Evolutionary conservation across 1,140 invertebrate species (phyloP), one percentile per base, ranked within the genome.

Genomic region (Drosophila prosaltans): DNA sequence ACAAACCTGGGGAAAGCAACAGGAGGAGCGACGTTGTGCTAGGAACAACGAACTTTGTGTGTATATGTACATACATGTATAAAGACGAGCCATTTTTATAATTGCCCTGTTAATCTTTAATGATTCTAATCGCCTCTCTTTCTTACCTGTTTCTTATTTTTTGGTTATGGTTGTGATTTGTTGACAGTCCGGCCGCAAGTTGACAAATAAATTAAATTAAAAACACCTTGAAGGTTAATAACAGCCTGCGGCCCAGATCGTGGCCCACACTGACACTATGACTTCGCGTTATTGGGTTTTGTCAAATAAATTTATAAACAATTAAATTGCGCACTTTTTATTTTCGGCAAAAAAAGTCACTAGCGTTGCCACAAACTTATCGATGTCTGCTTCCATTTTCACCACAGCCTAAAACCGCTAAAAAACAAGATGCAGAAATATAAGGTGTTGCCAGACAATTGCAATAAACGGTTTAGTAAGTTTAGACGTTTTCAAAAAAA

Each of bases 401-500:
- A 36, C 32, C 32, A 36, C 32, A 36, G 28, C 32, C 32, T 1
- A 36, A 36, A 36, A 1, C 32, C 3, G 32, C 3, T 36, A 36
- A 7, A 5, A 5, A 36, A 6, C 6, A 36, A 36, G 28, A 30
- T 4, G 28, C 28, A 30, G 28, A 30, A 30, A 0, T 16, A 16
- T 16, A 30, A 30, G 10, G 10, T 40, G 39, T 40, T 40, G 39
- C 39, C 39, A 40, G 39, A 40, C 32, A 1, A 6, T 10, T 40
- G 9, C 11, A 9, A 40, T 11, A 40, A 11, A 16, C 43, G 43
- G 21, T 3, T 2, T 2, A 1, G 4, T 16, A 1, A 11, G 55
- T 78, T 60, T 6, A 6, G 32, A 39, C 0, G 7, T 10, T 16
- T 74, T 70, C 3, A 60, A 71, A 78, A 24, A 11, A 10, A 45